Percentiles rank a stretch among this genome's conserved stretches.
phyloP scores from a whole-genome alignment of 2,888 invertebrate genomes.

The Epinotia brunnichana region DNA sequence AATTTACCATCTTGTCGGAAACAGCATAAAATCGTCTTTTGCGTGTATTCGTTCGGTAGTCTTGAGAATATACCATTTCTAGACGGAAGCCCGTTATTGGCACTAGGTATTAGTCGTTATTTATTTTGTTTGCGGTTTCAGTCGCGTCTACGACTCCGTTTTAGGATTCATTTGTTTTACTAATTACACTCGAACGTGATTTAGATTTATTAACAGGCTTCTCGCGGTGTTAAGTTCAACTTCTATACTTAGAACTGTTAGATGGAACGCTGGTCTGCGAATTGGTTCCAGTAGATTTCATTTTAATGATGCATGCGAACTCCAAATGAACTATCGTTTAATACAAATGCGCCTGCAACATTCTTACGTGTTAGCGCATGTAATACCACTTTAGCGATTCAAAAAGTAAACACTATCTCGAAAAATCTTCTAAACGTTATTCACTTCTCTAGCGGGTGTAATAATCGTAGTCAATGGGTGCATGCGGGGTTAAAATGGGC shows the following conservation, averaged over 20 bases:
- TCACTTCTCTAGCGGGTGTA: conserved; percentile 17
- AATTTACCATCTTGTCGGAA: not conserved
- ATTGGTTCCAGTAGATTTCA: not conserved
- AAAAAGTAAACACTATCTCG: conserved; percentile 12
- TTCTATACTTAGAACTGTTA: conserved; percentile 16
- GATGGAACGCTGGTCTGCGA: not conserved
- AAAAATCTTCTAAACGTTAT: conserved; percentile 12
- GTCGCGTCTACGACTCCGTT: conserved; percentile 6
- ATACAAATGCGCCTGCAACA: not conserved
- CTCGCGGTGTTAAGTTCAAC: conserved; percentile 3
- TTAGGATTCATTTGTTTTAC: conserved; percentile 16
- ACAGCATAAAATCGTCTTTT: not conserved
- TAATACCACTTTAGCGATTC: not conserved
- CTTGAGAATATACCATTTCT: conserved; percentile 26
- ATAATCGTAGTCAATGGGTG: conserved; percentile 34
- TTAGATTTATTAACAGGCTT: conserved; percentile 15
- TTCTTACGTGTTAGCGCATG: not conserved
- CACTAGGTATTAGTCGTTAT: conserved; percentile 28
- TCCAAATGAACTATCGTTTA: not conserved
- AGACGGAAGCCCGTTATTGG: conserved; percentile 34
- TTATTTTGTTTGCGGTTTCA: conserved; percentile 22
- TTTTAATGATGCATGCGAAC: not conserved
- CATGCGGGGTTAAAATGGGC: conserved; percentile 29
- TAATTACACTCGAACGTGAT: conserved; percentile 18
- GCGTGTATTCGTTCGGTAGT: not conserved